Base-by-base conservation (phyloP, 2,113 vertebrate genomes). In the Otus sunia region DNA sequence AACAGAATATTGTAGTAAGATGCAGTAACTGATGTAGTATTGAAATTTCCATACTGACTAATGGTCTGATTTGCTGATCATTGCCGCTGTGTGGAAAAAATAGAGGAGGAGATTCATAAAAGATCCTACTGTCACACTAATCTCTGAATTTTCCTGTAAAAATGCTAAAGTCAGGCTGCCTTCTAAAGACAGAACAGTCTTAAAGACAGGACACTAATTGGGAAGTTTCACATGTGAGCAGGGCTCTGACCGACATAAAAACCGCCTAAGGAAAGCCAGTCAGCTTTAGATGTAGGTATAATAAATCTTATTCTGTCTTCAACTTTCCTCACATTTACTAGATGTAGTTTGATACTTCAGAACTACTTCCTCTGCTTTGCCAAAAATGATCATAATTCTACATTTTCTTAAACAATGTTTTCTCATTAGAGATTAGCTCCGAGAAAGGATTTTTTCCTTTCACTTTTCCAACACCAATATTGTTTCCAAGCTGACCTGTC, bases 401-500 rank as follows among this genome's bases (percentile, higher is more conserved):
- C 16, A 59, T 90, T 84, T 90, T 60, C 77, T 63, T 45, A 82
- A 72, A 27, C 26, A 56, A 11, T 32, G 22, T 72, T 74, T 67
- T 66, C 78, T 67, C 1, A 0, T 37, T 43, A 66, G 43, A 92
- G 55, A 30, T 79, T 50, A 77, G 67, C 15, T 75, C 80, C 4
- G 8, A 83, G 79, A 81, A 60, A 67, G 39, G 50, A 64, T 83
- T 88, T 58, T 82, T 94, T 74, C 95, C 91, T 95, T 96, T 85
- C 77, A 68, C 75, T 95, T 97, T 97, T 95, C 59, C 58, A 72
- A 82, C 75, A 91, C 80, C 72, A 92, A 50, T 15, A 18, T 5
- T 68, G 88, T 92, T 94, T 89, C 73, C 77, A 59, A 78, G 78
- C 45, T 74, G 69, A 91, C 86, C 94, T 97, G 93, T 64, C 94